These are phyloP conservation scores for Aporrectodea caliginosa DNA, from an alignment of 1,140 invertebrate species.

Conservation along the genomic window DNA sequence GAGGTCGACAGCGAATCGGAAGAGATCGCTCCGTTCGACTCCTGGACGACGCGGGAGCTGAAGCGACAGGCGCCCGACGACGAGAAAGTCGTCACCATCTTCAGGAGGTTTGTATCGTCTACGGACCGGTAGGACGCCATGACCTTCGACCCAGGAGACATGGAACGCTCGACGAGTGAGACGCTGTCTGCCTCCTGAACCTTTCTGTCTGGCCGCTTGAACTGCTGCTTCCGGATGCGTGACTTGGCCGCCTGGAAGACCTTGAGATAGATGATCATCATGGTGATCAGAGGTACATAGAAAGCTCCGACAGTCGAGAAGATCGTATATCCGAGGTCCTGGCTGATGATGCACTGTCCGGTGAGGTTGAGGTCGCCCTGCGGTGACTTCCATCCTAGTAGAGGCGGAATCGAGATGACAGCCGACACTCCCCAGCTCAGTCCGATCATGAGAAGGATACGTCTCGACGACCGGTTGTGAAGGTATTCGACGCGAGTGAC, in stretches of 20 bases:
- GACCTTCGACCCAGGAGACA: no score
- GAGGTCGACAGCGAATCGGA: no score
- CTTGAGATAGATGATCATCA: constrained; percentile 54
- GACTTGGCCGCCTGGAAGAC: constrained; percentile 51
- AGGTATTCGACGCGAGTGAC: constrained; percentile 78
- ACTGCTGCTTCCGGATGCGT: constrained; percentile 43
- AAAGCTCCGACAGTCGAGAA: constrained; percentile 56
- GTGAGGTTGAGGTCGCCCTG: constrained; percentile 39
- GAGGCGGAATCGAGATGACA: constrained; percentile 79
- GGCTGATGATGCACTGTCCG: constrained; percentile 50
- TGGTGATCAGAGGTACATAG: constrained; percentile 53
- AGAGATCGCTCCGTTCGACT: no score
- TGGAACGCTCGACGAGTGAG: no score
- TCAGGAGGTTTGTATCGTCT: no score
- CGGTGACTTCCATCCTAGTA: constrained; percentile 60
- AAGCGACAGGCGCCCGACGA: no score
- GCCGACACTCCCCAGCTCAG: constrained; percentile 80
- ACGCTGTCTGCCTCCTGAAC: no score
- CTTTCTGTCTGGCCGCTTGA: constrained; percentile 24
- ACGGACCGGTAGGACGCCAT: no score
- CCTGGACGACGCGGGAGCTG: no score
- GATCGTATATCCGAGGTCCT: constrained; percentile 52
- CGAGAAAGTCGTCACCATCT: no score
- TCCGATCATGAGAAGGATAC: constrained; percentile 84
- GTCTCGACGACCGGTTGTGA: constrained; percentile 72